Evolutionary conservation across 2,797 vertebrate species (phyloP), one percentile per base, ranked within the genome.

Genomic region (Taenioides sp.): DNA sequence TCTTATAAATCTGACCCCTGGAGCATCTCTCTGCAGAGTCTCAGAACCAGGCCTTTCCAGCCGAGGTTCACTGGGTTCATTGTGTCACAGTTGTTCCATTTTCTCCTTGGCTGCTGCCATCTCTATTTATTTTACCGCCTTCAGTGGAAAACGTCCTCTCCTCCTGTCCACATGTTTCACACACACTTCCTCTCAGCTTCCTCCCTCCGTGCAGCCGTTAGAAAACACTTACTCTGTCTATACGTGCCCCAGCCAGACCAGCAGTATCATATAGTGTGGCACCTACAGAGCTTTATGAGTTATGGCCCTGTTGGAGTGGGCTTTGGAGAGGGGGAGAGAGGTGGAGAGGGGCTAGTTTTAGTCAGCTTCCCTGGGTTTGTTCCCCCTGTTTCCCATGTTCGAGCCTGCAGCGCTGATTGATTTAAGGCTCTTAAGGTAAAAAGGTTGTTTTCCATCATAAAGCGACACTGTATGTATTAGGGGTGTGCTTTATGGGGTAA

Each of bases 181-280:
- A 71, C 73, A 78, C 81, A 81, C 80, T 91, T 91, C 88, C 89
- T 89, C 79, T 66, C 22, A 0, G 79, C 77, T 90, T 92, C 88
- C 90, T 91, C 76, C 86, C 77, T 83, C 78, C 77, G 75, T 76
- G 71, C 65, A 87, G 78, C 86, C 73, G 83, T 90, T 92, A 81
- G 79, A 83, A 82, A 75, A 69, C 69, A 63, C 70, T 25, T 70
- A 25, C 67, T 70, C 66, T 16, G 43, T 47, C 43, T 80, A 72
- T 79, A 77, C 7, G 79, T 63, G 76, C 67, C 77, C 70, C 63
- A 16, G 69, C 65, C 71, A 76, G 75, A 82, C 59, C 71, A 81
- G 70, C 80, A 63, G 73, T 63, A 65, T 47, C 59, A 72, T 63
- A 65, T 28, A 62, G 60, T 63, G 70, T 31, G 66, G 78, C 65